phyloP scores from a whole-genome alignment of 2,113 vertebrate genomes.

The Trematocara nigrifrons region DNA sequence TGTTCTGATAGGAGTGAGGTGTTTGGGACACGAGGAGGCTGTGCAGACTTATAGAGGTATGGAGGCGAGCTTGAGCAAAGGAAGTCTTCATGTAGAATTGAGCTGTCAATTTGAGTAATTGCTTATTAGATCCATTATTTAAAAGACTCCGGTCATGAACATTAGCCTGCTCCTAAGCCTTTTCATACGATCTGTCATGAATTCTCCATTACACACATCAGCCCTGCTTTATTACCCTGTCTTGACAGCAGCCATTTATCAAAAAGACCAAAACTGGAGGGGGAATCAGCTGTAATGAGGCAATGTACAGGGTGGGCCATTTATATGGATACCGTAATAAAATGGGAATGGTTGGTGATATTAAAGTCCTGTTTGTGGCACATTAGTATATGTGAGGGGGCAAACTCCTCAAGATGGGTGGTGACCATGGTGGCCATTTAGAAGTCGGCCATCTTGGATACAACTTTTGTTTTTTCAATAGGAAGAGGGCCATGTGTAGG shows the following conservation, averaged over 20 bases:
- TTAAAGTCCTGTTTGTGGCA: neutral
- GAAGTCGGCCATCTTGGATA: neutral
- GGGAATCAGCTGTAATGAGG: neutral
- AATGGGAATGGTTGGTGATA: neutral
- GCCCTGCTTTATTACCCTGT: neutral
- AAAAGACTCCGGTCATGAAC: neutral
- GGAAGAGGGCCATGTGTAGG: neutral
- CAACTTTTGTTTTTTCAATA: neutral
- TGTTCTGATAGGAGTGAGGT: neutral
- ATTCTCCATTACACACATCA: conserved; percentile 32
- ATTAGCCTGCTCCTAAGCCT: neutral
- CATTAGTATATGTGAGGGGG: neutral
- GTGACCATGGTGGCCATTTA: neutral
- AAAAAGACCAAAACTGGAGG: neutral
- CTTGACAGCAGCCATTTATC: neutral
- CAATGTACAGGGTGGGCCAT: neutral
- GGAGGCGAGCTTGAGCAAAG: neutral
- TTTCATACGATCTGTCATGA: conserved; percentile 1
- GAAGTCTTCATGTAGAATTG: neutral
- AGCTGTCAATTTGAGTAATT: conserved; percentile 15
- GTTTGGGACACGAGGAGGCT: neutral
- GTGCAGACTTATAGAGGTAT: neutral
- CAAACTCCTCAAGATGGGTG: neutral
- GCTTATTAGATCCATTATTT: conserved; percentile 44
- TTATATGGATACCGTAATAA: neutral